Conservation (phyloP, 2,888 invertebrate species). For the Periphyllus acericola region DNA sequence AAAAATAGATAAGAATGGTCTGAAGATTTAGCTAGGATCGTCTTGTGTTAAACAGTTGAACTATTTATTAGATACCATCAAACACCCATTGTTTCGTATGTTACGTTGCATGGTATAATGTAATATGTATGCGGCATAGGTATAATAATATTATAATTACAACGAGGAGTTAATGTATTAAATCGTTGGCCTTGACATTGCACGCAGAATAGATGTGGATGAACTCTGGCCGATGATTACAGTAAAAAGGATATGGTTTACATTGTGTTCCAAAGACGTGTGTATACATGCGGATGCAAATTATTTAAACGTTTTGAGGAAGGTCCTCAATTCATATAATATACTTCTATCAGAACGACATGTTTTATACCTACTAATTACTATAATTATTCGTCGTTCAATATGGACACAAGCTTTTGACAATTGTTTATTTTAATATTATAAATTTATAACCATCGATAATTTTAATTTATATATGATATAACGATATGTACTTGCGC, state of each 20-base stretch:
- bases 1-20: neutral
- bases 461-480: no score
- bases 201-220: constrained; percentile 35
- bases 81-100: constrained; percentile 27
- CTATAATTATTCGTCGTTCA: neutral
- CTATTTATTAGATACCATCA: constrained; percentile 12
- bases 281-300: neutral
- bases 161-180: constrained; percentile 35
- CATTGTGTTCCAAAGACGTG: neutral
- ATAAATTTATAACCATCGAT: no score
- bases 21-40: neutral
- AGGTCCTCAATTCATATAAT: neutral
- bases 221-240: constrained; percentile 36
- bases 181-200: constrained; percentile 53
- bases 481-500: no score
- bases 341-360: neutral
- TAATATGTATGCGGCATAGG: neutral
- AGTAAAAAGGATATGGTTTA: constrained; percentile 20
- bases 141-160: neutral
- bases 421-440: neutral
- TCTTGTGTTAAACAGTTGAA: neutral
- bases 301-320: neutral
- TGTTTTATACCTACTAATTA: neutral
- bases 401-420: neutral
- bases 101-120: neutral